Evolutionary conservation across 2,797 vertebrate genomes (phyloP), one percentile per base, ranked within the genome.

Genomic region (Galaxias olidus): DNA sequence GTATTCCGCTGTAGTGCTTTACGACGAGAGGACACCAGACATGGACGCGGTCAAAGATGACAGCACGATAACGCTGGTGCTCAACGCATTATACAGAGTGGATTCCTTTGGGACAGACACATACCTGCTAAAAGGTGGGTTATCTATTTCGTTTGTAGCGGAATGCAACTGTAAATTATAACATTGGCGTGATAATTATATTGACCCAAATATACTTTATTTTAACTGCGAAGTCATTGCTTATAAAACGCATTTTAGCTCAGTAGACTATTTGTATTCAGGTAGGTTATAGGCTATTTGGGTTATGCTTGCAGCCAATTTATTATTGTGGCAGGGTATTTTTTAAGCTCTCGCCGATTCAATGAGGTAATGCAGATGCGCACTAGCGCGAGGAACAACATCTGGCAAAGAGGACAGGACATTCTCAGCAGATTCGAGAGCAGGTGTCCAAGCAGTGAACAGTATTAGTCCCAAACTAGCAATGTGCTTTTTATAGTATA

Each of bases 91-190:
- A 60, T 82, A 83, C 67, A 79, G 89, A 52, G 30, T 30, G 30
- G 90, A 91, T 79, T 65, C 88, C 4, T 82, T 72, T 12, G 84
- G 72, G 46, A 88, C 90, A 0, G 72, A 73, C n/a, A 66, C 88
- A 1, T 91, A 89, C 75, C 84, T 93, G 57, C 90, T 93, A 12
- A 93, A 93, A 92, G 92, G 92, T 93, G 81, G 75, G 59, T 1
- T 13, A 49, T 42, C 45, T 30, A 30, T 30, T 30, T 30, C 30
- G 6, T 30, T 30, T 6, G 30, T 30, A 30, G 30, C 30, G 6
- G 2, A 30, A 30, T 6, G 30, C 30, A 30, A 30, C 30, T 30
- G 2, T 6, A 30, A 30, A 30, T 30, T 30, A 30, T 30, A 30
- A 6, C 30, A 30, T 30, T 30, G 30, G 30, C 30, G 6, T 30